phyloP scores from a whole-genome alignment of 1,140 invertebrate genomes.

The Heliconius congener region DNA sequence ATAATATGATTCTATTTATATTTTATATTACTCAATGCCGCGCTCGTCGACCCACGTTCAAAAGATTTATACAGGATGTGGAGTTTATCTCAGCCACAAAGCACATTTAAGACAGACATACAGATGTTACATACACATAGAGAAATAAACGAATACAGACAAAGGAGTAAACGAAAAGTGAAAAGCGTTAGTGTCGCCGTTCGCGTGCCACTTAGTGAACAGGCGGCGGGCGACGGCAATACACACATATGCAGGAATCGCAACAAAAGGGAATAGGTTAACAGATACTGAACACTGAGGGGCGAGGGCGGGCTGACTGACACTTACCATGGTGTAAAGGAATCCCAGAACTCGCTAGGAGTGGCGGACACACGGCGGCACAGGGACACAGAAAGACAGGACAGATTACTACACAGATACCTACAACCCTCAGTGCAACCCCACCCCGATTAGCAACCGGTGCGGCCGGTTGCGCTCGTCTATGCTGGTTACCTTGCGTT shows the following conservation, averaged over 20 bases:
- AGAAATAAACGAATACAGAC: slow-evolving; percentile 82
- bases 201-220: slow-evolving; percentile 61
- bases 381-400: slow-evolving; percentile 88
- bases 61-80: slow-evolving; percentile 43
- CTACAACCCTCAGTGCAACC: slow-evolving; percentile 82
- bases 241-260: slow-evolving; percentile 79
- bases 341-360: slow-evolving; percentile 97
- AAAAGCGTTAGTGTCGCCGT: slow-evolving; percentile 73
- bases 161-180: slow-evolving; percentile 78
- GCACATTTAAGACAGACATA: slow-evolving; percentile 82
- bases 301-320: slow-evolving; percentile 84
- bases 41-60: slow-evolving; percentile 10
- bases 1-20: not conserved
- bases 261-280: slow-evolving; percentile 80
- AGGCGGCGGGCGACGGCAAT: slow-evolving; percentile 71
- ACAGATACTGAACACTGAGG: slow-evolving; percentile 82
- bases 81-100: slow-evolving; percentile 73
- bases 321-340: slow-evolving; percentile 98
- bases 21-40: slow-evolving; percentile 35
- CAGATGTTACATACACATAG: slow-evolving; percentile 83
- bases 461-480: slow-evolving; percentile 70
- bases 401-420: slow-evolving; percentile 86
- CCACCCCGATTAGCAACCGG: slow-evolving; percentile 75
- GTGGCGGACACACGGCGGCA: slow-evolving; percentile 85
- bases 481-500: slow-evolving; percentile 80